Conservation (phyloP, 2,113 vertebrate species). For the Melanocharis versteri region DNA sequence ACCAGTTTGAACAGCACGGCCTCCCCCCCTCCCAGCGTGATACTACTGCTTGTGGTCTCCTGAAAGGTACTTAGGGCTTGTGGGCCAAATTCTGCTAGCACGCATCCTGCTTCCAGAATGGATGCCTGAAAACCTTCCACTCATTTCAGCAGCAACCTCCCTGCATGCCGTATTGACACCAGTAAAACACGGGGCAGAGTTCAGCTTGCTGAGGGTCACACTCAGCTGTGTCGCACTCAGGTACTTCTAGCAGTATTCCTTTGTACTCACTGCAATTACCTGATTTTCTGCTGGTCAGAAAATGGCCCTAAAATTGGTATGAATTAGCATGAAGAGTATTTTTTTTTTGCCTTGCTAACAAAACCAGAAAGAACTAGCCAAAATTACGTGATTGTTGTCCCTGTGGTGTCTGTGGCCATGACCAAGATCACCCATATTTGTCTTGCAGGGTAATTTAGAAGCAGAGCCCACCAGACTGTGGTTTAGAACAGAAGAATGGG, state of each 20-base stretch:
- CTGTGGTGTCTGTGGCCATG: background rate
- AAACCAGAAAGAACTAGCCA: slow-evolving; percentile 27
- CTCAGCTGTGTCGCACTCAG: background rate
- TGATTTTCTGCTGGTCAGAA: slow-evolving; percentile 24
- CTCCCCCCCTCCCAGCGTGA: background rate
- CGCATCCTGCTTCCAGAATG: background rate
- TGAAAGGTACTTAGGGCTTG: background rate
- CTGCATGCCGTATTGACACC: background rate
- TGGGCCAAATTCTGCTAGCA: slow-evolving; percentile 40
- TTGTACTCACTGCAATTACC: background rate
- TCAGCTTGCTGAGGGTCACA: background rate
- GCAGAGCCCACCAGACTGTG: slow-evolving; percentile 12
- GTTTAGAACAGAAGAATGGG: slow-evolving; percentile 29
- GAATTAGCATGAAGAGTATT: background rate
- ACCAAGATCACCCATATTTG: background rate
- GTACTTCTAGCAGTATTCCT: background rate
- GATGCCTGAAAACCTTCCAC: background rate
- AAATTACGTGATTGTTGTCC: background rate
- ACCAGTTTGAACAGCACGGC: background rate
- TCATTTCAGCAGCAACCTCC: background rate
- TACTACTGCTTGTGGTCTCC: slow-evolving; percentile 8
- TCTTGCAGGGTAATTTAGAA: slow-evolving; percentile 7
- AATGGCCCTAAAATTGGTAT: slow-evolving; percentile 8
- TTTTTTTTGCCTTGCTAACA: slow-evolving; percentile 31
- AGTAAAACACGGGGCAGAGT: background rate